These are phyloP conservation scores for Setophaga kirtlandii DNA, from an alignment of 2,113 vertebrate genomes.

Conservation along the genomic window DNA sequence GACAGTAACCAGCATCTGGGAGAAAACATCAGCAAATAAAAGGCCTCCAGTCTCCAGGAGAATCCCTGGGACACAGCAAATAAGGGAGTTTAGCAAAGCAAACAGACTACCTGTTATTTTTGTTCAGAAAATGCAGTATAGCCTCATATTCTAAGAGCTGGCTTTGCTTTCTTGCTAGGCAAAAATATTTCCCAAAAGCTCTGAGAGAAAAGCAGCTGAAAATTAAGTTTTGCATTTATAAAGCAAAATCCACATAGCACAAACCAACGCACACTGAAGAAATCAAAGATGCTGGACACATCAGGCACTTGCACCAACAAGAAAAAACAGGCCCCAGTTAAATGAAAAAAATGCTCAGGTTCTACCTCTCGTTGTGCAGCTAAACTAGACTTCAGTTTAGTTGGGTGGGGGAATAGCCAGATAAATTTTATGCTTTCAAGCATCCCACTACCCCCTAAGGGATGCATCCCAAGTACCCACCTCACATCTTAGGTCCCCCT, in stretches of 20 bases:
- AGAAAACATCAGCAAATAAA: slow-evolving; percentile 47
- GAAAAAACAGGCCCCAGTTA: not conserved
- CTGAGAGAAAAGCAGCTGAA: not conserved
- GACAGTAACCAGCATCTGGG: not conserved
- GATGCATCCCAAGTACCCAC: accelerated
- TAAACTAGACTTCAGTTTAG: not conserved
- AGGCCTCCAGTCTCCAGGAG: not conserved
- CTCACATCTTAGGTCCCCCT: not conserved
- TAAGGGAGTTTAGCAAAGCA: not conserved
- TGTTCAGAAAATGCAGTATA: not conserved
- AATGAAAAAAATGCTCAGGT: accelerated
- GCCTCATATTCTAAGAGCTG: not conserved
- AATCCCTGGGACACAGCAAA: not conserved
- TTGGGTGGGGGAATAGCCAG: not conserved
- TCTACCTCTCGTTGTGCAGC: not conserved
- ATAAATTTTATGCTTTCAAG: not conserved
- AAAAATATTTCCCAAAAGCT: not conserved
- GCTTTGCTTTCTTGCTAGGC: not conserved
- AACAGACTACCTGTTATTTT: not conserved
- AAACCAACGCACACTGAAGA: not conserved
- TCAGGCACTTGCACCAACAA: not conserved
- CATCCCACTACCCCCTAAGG: accelerated
- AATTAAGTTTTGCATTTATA: not conserved
- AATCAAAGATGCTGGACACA: not conserved
- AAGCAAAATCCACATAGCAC: not conserved